Base-by-base conservation (phyloP, 2,113 vertebrate species). In the Macquaria australasica region DNA sequence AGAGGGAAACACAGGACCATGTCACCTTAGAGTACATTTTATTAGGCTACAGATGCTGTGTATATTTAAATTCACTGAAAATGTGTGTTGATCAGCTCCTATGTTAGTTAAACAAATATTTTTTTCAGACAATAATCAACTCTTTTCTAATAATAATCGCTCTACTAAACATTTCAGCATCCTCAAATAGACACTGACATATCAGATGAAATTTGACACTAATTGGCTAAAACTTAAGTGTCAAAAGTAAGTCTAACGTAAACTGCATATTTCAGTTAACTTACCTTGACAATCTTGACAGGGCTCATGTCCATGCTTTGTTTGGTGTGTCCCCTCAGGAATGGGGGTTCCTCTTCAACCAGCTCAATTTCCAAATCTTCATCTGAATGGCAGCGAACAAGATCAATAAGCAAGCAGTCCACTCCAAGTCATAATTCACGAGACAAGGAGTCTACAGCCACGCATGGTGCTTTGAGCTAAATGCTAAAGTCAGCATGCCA, bases 261-360 rank as follows among this genome's bases (percentile, higher is more conserved):
- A 20, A 20, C 18, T 2, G 18, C 1, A 20, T 21, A 53, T 53
- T 53, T 21, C 18, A 53, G 5, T 3, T 8, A 43, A 11, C 62
- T 70, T 75, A 99, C 98, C 98, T 99, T 99, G 12, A 99, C 98
- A 2, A 99, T 99, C 93, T 99, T 99, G 76, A 99, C 99, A 11
- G 98, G 98, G 75, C 98, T 99, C 97, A 99, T 99, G 93, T 99
- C 98, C 97, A 99, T 99, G 94, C 98, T 99, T 79, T 99, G 98
- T 73, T 99, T 99, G 25, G 98, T 99, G 89, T 99, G 98, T 45
- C 98, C 98, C 90, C 98, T 96, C 80, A 99, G 94, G 94, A 99
- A 99, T 0, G 98, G 98, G 0, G 98, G 98, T 48, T 99, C 98
- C 89, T 99, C 98, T 82, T 99, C 98, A 60, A 99, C 98, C 6